phyloP scores from a whole-genome alignment of 2,888 invertebrate genomes.

The Antheraea assamensis region DNA sequence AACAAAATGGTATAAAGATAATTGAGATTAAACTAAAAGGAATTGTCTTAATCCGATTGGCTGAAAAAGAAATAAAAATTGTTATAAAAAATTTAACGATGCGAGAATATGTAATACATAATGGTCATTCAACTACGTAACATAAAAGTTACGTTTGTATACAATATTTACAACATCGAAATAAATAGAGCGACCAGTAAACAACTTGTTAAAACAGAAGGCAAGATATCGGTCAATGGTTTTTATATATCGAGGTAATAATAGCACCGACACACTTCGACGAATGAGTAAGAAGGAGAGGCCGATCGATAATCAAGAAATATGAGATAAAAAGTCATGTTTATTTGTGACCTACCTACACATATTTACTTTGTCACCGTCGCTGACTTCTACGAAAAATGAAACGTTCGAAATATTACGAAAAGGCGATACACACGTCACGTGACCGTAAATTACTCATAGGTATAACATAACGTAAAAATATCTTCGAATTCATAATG shows the following conservation, averaged over 20 bases:
- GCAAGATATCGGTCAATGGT: constrained; percentile 3
- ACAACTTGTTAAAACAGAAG: constrained; percentile 35
- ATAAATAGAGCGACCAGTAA: constrained; percentile 55
- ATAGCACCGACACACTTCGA: neutral
- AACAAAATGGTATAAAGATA: neutral
- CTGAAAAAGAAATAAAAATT: neutral
- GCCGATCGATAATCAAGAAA: neutral
- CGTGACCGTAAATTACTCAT: constrained; percentile 14
- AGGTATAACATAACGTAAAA: constrained; percentile 6
- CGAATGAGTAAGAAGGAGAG: constrained; percentile 40
- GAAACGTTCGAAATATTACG: constrained; percentile 5
- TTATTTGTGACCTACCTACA: constrained; percentile 5
- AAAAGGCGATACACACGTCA: constrained; percentile 10
- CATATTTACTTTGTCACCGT: constrained; percentile 11
- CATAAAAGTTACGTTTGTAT: constrained; percentile 48
- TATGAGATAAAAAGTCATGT: constrained; percentile 13
- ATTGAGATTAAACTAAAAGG: neutral
- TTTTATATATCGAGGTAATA: constrained; percentile 7
- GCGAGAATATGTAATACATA: neutral
- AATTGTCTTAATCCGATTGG: neutral
- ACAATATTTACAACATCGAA: constrained; percentile 31
- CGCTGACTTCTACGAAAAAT: constrained; percentile 2
- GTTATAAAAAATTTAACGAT: neutral
- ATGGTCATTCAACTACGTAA: neutral
- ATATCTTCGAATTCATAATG: constrained; percentile 12